A percentile compares a stretch with the other conserved stretches of the same genome.
Evolutionary conservation across 1,140 invertebrate genomes (phyloP).

Genomic region (Colletes gigas): DNA sequence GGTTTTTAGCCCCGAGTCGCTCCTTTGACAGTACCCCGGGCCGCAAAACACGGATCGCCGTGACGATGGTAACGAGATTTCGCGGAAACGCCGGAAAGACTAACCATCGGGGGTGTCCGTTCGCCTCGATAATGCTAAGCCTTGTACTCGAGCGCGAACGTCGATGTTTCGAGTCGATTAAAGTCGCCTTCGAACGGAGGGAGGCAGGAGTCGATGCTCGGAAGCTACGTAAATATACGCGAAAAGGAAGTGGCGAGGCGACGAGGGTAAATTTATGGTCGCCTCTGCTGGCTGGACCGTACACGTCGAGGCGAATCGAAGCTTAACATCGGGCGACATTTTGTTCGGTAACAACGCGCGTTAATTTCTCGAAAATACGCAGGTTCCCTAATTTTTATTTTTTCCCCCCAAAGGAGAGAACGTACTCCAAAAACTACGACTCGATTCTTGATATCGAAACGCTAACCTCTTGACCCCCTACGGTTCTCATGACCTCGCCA

Average conservation of each 20-base stretch:
- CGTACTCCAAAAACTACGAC: too few species aligned
- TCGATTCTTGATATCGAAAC: too few species aligned
- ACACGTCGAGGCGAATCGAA: too few species aligned
- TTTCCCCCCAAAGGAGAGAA: too few species aligned
- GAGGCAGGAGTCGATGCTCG: background rate
- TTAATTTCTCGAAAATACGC: too few species aligned
- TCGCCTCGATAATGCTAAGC: background rate
- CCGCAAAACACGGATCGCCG: background rate
- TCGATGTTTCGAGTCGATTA: background rate
- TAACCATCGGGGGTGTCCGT: background rate
- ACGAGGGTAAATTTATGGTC: background rate
- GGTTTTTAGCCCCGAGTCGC: background rate
- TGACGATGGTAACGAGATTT: conserved; percentile 9
- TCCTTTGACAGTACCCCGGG: background rate
- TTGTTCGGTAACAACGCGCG: too few species aligned
- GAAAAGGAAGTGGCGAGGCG: background rate
- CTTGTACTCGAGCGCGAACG: background rate
- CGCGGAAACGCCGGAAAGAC: background rate
- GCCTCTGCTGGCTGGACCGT: background rate
- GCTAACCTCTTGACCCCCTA: too few species aligned
- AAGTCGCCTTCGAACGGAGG: background rate
- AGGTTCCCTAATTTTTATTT: too few species aligned
- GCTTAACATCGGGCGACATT: too few species aligned
- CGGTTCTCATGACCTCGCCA: too few species aligned
- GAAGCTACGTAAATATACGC: conserved; percentile 2